Evolutionary conservation across 2,113 vertebrate species (phyloP).

Genomic region (Vulpes vulpes): DNA sequence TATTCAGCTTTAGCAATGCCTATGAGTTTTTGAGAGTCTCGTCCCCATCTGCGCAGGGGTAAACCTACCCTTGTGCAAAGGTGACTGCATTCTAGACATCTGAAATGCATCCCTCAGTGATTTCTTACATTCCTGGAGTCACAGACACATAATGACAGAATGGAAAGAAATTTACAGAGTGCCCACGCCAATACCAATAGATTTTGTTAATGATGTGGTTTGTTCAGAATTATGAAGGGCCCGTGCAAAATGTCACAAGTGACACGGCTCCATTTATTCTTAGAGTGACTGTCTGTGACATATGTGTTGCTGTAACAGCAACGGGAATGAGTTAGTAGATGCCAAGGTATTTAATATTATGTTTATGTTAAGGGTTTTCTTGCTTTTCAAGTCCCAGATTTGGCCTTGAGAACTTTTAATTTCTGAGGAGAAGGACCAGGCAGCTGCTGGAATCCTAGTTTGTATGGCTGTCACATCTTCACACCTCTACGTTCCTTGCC

Average conservation of each 20-base stretch:
- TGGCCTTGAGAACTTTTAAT: not conserved
- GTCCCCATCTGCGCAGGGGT: not conserved
- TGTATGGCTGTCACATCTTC: not conserved
- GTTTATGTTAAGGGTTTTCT: not conserved
- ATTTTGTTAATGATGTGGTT: not conserved
- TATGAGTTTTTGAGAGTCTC: not conserved
- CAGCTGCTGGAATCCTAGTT: not conserved
- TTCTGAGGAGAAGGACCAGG: not conserved
- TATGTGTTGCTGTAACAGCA: not conserved
- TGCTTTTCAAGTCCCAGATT: not conserved
- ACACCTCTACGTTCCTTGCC: not conserved
- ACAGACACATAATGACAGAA: not conserved
- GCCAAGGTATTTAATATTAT: not conserved
- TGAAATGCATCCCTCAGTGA: not conserved
- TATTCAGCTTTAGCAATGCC: not conserved
- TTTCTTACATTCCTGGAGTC: not conserved
- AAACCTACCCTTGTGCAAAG: not conserved
- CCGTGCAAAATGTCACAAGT: not conserved
- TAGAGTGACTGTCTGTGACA: not conserved
- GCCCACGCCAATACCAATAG: not conserved
- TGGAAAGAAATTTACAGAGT: not conserved
- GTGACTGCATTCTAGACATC: no score
- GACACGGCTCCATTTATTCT: not conserved
- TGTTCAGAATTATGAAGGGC: not conserved
- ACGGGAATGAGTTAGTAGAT: not conserved